Percentiles rank a stretch among this genome's conserved stretches.
Evolutionary conservation across 2,797 vertebrate genomes (phyloP).

Genomic region (Eutrigla gurnardus): DNA sequence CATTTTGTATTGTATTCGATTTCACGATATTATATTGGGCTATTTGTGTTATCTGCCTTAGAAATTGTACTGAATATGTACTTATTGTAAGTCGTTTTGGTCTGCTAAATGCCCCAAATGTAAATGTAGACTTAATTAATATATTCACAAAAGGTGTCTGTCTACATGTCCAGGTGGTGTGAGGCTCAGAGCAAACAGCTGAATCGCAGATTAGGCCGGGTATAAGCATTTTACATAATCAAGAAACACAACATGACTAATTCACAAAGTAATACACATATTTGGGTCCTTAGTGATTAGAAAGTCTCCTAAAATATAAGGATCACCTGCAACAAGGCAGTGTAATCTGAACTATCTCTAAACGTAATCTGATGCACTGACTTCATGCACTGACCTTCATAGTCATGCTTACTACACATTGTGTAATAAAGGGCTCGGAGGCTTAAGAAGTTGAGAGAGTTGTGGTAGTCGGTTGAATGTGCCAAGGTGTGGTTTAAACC

Average conservation of each 20-base stretch:
- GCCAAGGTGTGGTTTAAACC: slow-evolving; percentile 7
- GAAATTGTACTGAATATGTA: too few relatives aligned
- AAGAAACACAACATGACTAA: neutral
- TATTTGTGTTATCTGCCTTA: neutral
- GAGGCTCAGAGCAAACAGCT: slow-evolving; percentile 4
- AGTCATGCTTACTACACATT: slow-evolving; percentile 26
- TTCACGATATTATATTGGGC: neutral
- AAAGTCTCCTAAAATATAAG: neutral
- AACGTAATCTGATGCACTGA: neutral
- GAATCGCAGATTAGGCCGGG: slow-evolving; percentile 30
- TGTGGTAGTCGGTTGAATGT: neutral
- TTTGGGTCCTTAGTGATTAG: neutral
- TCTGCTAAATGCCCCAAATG: too few relatives aligned
- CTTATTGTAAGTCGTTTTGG: too few relatives aligned
- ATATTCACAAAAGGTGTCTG: neutral
- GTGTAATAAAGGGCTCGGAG: slow-evolving; percentile 22
- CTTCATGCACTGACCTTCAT: slow-evolving; percentile 14
- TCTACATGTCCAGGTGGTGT: neutral
- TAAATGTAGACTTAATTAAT: neutral
- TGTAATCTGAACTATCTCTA: neutral
- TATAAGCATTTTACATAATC: slow-evolving; percentile 31
- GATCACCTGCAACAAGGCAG: neutral
- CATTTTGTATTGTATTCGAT: neutral
- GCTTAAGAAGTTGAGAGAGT: slow-evolving; percentile 31
- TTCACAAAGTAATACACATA: neutral